phyloP scores from a whole-genome alignment of 2,113 vertebrate genomes.

The Brachypodius melanocephalos region DNA sequence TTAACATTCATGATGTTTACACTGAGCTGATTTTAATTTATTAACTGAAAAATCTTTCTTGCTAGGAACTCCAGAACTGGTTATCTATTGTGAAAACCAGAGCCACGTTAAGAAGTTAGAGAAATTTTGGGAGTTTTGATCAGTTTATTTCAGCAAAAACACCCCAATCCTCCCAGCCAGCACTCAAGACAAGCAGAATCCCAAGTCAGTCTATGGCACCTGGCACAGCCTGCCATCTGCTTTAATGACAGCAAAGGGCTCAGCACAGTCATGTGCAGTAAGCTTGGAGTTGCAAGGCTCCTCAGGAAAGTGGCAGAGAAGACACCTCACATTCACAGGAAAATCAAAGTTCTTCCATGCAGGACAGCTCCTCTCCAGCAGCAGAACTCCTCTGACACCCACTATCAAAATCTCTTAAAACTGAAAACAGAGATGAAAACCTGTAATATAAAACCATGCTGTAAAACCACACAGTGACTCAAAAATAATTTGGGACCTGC shows the following conservation, averaged over 20 bases:
- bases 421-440: not conserved
- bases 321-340: not conserved
- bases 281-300: not conserved
- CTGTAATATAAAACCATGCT: not conserved
- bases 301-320: not conserved
- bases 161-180: not conserved
- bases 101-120: not conserved
- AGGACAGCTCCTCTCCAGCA: not conserved
- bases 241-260: not conserved
- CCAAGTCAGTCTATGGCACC: not conserved
- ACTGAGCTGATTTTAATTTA: not conserved
- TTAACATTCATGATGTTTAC: not conserved
- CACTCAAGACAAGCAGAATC: not conserved
- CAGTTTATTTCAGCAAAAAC: not conserved
- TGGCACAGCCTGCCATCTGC: not conserved
- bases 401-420: not conserved
- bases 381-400: not conserved
- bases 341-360: not conserved
- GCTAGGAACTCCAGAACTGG: not conserved
- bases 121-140: not conserved
- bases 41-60: not conserved
- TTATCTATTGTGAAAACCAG: not conserved
- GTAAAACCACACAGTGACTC: not conserved
- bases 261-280: not conserved
- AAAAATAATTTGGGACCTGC: not conserved